A percentile compares a stretch with the other conserved stretches of the same genome.
Conservation (phyloP, 2,888 invertebrate genomes). For the Drosophila colorata region DNA sequence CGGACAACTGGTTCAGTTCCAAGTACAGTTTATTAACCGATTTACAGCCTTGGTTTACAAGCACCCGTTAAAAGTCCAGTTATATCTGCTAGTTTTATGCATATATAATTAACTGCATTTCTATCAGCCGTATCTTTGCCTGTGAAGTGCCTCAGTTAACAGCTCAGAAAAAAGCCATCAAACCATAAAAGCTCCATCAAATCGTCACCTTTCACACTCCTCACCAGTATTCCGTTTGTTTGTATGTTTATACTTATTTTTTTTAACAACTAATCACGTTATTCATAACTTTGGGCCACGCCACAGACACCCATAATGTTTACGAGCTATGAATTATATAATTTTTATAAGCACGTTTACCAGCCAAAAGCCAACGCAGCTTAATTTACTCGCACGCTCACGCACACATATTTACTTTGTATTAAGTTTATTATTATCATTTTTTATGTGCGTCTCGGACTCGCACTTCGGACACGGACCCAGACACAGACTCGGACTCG, state of each 20-base stretch:
- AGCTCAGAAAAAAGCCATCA: not conserved
- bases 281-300: constrained; percentile 71
- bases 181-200: constrained; percentile 37
- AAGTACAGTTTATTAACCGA: too few relatives aligned
- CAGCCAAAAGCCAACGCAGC: constrained; percentile 62
- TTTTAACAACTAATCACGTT: constrained; percentile 80
- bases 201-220: constrained; percentile 42
- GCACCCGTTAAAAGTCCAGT: too few relatives aligned
- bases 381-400: constrained; percentile 76
- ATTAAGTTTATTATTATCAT: constrained; percentile 81
- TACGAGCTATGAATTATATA: constrained; percentile 81
- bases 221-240: constrained; percentile 11
- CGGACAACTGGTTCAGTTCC: too few relatives aligned
- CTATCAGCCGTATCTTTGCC: constrained; percentile 1
- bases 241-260: constrained; percentile 17
- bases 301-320: constrained; percentile 67
- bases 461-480: constrained; percentile 17
- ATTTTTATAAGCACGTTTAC: constrained; percentile 77
- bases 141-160: constrained; percentile 23
- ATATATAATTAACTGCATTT: not conserved
- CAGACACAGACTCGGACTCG: constrained; percentile 11
- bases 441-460: constrained; percentile 64
- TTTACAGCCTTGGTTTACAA: too few relatives aligned
- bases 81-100: not conserved
- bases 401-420: constrained; percentile 76